Evolutionary conservation across 2,113 vertebrate genomes (phyloP).

Genomic region (Cinclus cinclus): DNA sequence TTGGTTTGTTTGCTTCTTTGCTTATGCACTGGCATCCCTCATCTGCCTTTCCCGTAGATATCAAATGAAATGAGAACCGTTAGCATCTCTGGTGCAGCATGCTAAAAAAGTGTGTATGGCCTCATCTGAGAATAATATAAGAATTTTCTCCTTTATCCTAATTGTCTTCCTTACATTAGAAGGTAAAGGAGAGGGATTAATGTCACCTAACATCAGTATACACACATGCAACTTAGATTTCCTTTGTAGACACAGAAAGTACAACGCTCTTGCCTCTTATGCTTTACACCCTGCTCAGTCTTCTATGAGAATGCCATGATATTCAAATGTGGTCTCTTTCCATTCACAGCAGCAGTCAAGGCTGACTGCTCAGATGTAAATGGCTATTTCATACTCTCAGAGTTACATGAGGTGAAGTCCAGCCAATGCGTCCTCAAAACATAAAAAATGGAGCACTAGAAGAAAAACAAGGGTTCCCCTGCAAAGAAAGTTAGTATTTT

Average conservation of each 20-base stretch:
- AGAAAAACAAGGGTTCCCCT: background rate
- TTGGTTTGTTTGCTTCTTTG: conserved; percentile 4
- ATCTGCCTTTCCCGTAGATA: background rate
- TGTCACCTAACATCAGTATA: background rate
- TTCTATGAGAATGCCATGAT: background rate
- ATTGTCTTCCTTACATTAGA: background rate
- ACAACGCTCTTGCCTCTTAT: background rate
- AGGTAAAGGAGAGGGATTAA: background rate
- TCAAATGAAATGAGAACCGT: background rate
- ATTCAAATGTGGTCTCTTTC: background rate
- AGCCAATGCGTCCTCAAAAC: background rate
- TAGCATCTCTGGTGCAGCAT: background rate
- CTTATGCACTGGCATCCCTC: background rate
- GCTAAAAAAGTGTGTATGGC: background rate
- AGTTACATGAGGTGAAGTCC: background rate
- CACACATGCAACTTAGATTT: background rate
- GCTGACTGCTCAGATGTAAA: background rate
- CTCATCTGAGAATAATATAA: background rate
- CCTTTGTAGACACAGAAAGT: background rate
- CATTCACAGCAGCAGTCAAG: background rate
- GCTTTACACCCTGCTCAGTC: background rate
- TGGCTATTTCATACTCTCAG: background rate
- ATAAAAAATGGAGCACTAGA: background rate
- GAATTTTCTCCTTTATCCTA: background rate
- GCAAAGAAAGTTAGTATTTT: background rate